These are phyloP conservation scores for Galagoides demidoff DNA, from an alignment of 2,797 vertebrate genomes.

Conservation along the genomic window DNA sequence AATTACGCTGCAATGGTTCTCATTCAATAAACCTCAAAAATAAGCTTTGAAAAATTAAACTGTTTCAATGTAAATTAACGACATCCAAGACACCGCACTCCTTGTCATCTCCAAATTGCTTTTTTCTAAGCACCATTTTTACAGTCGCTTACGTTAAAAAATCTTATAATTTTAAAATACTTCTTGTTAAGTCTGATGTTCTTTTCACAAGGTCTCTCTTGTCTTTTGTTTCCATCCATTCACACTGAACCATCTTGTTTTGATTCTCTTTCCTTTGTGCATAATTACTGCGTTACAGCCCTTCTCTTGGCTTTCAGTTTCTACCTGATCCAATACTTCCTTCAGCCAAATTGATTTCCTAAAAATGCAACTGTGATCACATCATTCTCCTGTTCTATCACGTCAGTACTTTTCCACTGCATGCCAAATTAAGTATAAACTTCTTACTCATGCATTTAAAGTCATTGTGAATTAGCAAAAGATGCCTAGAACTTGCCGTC, in stretches of 20 bases:
- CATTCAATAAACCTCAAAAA: not conserved
- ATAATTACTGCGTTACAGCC: not conserved
- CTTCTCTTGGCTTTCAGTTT: not conserved
- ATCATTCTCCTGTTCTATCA: not conserved
- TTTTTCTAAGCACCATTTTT: not conserved
- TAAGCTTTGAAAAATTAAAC: constrained; percentile 3
- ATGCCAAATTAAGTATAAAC: not conserved
- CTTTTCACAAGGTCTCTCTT: not conserved
- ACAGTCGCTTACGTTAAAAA: not conserved
- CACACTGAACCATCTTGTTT: not conserved
- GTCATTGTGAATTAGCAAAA: not conserved
- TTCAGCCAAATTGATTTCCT: not conserved
- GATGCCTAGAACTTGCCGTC: not conserved
- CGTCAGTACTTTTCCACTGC: not conserved
- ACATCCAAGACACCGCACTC: not conserved
- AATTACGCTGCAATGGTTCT: not conserved
- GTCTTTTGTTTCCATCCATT: not conserved
- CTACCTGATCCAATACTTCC: not conserved
- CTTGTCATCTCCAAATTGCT: not conserved
- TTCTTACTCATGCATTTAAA: not conserved
- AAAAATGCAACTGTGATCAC: not conserved
- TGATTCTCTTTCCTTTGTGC: not conserved
- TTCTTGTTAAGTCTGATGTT: not conserved
- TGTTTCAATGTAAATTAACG: not conserved
- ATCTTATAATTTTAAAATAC: not conserved